Percentiles rank a stretch among this genome's conserved stretches.
These are phyloP conservation scores for Numenius phaeopus DNA, from an alignment of 2,797 vertebrate species.

Conservation along the genomic window DNA sequence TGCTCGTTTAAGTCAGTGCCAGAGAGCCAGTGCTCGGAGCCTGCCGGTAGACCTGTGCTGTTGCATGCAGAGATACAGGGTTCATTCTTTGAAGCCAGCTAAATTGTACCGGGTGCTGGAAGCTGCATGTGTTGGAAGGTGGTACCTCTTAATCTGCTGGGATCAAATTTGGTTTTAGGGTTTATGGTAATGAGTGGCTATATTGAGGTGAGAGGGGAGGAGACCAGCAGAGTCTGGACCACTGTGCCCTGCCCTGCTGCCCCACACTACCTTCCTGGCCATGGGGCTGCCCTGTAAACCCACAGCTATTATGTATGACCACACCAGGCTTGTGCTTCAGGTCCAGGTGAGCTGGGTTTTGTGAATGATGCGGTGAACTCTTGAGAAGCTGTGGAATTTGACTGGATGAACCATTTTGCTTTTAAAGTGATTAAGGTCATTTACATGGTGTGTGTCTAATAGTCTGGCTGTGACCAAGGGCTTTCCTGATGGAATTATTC, in stretches of 20 bases:
- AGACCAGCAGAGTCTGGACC: neutral
- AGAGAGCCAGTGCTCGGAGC: neutral
- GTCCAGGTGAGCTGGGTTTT: neutral
- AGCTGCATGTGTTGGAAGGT: neutral
- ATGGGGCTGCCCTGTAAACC: accelerated
- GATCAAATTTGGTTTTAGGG: neutral
- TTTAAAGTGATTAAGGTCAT: neutral
- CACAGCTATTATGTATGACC: neutral
- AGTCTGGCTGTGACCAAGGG: neutral
- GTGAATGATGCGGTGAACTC: neutral
- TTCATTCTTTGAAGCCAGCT: neutral
- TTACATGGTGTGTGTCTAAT: neutral
- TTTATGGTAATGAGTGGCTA: neutral
- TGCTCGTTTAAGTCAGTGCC: neutral
- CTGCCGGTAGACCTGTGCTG: neutral
- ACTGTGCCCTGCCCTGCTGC: neutral
- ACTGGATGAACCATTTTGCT: neutral
- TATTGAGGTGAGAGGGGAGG: neutral
- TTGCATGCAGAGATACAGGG: accelerated
- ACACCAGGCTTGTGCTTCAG: neutral
- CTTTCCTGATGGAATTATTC: neutral
- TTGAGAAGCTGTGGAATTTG: neutral
- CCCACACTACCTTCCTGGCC: neutral
- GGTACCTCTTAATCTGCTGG: neutral
- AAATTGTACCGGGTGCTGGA: neutral